Percentiles rank a stretch among this genome's conserved stretches.
These are phyloP conservation scores for Macrotrachela quadricornifera DNA, from an alignment of 1,140 invertebrate genomes.

Conservation along the genomic window DNA sequence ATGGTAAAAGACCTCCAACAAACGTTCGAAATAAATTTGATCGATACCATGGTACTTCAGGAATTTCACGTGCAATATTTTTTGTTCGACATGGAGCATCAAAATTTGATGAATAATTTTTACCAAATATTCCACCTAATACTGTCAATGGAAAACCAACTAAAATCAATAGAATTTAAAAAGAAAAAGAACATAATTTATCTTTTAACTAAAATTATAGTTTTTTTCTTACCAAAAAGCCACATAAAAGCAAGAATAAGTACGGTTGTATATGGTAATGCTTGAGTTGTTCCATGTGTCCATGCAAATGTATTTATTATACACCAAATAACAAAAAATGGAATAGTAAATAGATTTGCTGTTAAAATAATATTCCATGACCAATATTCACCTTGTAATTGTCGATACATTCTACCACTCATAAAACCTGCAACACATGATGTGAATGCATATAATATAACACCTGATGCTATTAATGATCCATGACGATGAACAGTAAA, in stretches of 20 bases:
- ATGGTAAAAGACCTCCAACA: conserved; percentile 36
- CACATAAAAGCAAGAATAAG: conserved; percentile 34
- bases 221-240: conserved; percentile 27
- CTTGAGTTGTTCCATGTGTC: conserved; percentile 36
- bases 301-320: conserved; percentile 34
- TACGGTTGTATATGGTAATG: conserved; percentile 33
- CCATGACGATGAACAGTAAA: conserved; percentile 37
- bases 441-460: conserved; percentile 35
- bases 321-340: conserved; percentile 35
- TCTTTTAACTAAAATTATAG: conserved; percentile 1
- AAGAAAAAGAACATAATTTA: too few relatives aligned
- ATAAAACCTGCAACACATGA: conserved; percentile 36
- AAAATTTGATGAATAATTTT: conserved; percentile 31
- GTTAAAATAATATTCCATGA: conserved; percentile 36
- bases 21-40: conserved; percentile 31
- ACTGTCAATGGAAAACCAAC: conserved; percentile 36
- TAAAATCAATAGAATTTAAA: too few relatives aligned
- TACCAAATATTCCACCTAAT: conserved; percentile 35
- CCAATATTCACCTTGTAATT: conserved; percentile 35
- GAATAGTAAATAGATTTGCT: conserved; percentile 34
- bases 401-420: conserved; percentile 29
- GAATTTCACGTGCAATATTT: conserved; percentile 35
- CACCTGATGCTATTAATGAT: conserved; percentile 33
- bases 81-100: conserved; percentile 35
- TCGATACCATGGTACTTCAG: conserved; percentile 32